Base-by-base conservation (phyloP, 2,888 invertebrate genomes). In the Syrphus vitripennis region DNA sequence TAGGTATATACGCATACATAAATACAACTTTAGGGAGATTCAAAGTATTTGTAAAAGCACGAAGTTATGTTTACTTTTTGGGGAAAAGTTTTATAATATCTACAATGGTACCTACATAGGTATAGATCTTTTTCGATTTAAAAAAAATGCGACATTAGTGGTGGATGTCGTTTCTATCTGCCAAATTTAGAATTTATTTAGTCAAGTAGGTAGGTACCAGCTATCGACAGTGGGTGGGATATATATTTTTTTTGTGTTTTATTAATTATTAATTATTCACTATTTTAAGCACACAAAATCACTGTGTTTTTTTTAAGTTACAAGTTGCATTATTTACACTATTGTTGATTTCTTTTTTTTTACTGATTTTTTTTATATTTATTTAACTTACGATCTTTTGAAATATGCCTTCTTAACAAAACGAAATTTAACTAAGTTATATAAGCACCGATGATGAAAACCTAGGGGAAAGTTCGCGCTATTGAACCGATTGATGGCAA, bases 401-500 rank as follows among this genome's bases (percentile, higher is more conserved):
- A 86, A 86, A 86, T 86, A 70, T 86, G 82, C 63, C 86, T 86
- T 77, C 86, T 86, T 82, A 65, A 78, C 82, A 70, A 82, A 86
- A 86, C 77, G 67, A 19, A 78, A 74, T 70, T 86, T 61, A 19
- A 81, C 86, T 77, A 74, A 48, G 81, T 86, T 86, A 86, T 86
- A 78, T 86, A 86, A 86, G 86, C 86, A 82, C 82, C 78, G 81
- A 81, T 82, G 75, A 78, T 81, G 83, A 88, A 87, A 88, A 87
- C 88, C 88, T 89, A 88, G 86, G 88, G 90, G 90, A 91, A 91
- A 92, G 92, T 92, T 92, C 91, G 92, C 91, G 91, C 92, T 92
- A 91, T 92, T 92, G 92, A 91, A 92, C 91, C 92, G 92, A 91
- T 92, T 92, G 92, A 92, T 92, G 92, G 92, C 92, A 91, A 92